Evolutionary conservation across 2,113 vertebrate genomes (phyloP).

Genomic region (Pitta sordida): DNA sequence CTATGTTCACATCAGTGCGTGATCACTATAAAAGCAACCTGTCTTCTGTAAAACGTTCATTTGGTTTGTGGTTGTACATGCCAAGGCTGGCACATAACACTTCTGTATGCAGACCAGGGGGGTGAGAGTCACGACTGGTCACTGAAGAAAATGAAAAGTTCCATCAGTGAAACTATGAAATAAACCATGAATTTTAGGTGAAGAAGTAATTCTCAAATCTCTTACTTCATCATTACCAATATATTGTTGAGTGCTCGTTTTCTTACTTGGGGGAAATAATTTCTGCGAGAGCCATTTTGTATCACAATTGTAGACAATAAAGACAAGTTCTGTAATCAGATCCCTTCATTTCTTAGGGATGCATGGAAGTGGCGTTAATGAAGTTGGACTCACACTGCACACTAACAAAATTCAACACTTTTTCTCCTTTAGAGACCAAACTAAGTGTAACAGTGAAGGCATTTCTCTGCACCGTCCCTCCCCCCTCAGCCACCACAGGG

Average conservation of each 20-base stretch:
- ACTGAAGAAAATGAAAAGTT: neutral
- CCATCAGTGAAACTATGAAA: constrained; percentile 2
- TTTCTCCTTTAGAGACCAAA: neutral
- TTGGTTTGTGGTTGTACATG: constrained; percentile 38
- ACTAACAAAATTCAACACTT: neutral
- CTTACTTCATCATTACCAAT: neutral
- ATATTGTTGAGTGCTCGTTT: neutral
- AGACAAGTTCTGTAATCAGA: neutral
- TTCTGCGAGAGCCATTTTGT: constrained; percentile 9
- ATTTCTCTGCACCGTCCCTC: neutral
- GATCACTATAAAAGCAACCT: constrained; percentile 54
- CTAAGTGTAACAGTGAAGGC: neutral
- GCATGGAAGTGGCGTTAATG: neutral
- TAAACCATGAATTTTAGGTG: constrained; percentile 42
- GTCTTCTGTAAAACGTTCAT: constrained; percentile 18
- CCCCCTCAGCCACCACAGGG: neutral
- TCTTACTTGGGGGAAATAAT: neutral
- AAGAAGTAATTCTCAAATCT: neutral
- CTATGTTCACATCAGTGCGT: constrained; percentile 62
- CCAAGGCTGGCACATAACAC: constrained; percentile 17
- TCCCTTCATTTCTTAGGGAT: neutral
- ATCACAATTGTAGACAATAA: neutral
- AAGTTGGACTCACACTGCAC: neutral
- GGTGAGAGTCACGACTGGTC: neutral
- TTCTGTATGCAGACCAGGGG: neutral